Conservation (phyloP, 2,888 invertebrate genomes). For the Eristalis arbustorum region DNA sequence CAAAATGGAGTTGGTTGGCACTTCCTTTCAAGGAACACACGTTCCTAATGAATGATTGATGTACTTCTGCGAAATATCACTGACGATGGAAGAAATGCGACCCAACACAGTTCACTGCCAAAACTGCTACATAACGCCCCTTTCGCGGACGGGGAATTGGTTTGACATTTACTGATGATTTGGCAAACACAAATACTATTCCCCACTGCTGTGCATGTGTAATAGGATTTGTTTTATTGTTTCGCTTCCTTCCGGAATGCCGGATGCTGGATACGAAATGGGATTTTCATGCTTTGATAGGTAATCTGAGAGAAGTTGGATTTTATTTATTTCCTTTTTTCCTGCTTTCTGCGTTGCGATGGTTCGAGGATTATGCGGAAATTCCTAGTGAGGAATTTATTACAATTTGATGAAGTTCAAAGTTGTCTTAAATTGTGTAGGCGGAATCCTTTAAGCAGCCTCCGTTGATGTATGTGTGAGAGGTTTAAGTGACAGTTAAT, state of each 20-base stretch:
- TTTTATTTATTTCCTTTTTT: not conserved
- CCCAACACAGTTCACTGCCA: too few relatives aligned
- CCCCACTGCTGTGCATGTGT: not conserved
- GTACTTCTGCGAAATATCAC: conserved; percentile 51
- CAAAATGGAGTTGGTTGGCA: not conserved
- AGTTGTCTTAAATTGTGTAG: not conserved
- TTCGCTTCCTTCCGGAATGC: not conserved
- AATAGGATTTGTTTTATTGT: not conserved
- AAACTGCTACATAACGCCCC: not conserved
- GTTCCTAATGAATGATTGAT: conserved; percentile 55
- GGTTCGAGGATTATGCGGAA: conserved; percentile 15
- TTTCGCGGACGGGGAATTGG: not conserved
- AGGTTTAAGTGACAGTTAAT: not conserved
- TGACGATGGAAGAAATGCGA: conserved; percentile 8
- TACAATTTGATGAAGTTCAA: conserved; percentile 5
- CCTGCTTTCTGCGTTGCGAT: not conserved
- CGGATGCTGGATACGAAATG: not conserved
- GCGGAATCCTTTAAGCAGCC: not conserved
- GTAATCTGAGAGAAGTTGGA: conserved; percentile 15
- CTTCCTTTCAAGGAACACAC: conserved; percentile 53
- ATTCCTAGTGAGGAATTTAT: conserved; percentile 15
- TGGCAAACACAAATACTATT: not conserved
- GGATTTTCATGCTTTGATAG: conserved; percentile 5
- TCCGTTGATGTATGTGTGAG: not conserved
- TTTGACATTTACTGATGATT: not conserved